A percentile compares a stretch with the other conserved stretches of the same genome.
Conservation (phyloP, 2,113 vertebrate species). For the Saimiri boliviensis region DNA sequence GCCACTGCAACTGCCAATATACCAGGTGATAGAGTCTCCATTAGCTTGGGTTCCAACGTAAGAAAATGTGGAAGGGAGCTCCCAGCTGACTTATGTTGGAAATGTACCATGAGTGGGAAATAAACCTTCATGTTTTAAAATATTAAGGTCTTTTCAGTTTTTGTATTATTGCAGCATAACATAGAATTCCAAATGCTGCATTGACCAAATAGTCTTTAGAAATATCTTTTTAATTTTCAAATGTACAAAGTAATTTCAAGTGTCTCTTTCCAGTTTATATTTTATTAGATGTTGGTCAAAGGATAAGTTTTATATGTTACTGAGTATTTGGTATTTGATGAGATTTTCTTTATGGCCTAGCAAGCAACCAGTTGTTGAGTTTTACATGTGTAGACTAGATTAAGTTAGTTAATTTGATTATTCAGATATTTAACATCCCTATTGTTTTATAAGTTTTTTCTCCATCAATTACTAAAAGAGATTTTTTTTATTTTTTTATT, state of each 20-base stretch:
- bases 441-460: not conserved
- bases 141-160: not conserved
- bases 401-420: not conserved
- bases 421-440: not conserved
- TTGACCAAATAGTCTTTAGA: not conserved
- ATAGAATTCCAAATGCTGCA: not conserved
- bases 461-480: not conserved
- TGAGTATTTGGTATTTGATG: conserved; percentile 7
- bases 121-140: not conserved
- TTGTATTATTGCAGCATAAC: not conserved
- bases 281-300: not conserved
- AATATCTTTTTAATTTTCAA: not conserved
- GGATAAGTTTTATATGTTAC: not conserved
- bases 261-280: not conserved
- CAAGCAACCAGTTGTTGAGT: not conserved
- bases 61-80: not conserved
- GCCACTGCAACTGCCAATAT: not conserved
- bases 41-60: not conserved
- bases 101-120: not conserved
- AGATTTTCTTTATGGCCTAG: not conserved
- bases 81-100: not conserved
- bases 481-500: not conserved
- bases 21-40: not conserved
- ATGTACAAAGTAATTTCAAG: not conserved
- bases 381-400: not conserved